Percentiles rank a stretch among this genome's conserved stretches.
Conservation (phyloP, 2,113 vertebrate species). For the Petromus typicus region DNA sequence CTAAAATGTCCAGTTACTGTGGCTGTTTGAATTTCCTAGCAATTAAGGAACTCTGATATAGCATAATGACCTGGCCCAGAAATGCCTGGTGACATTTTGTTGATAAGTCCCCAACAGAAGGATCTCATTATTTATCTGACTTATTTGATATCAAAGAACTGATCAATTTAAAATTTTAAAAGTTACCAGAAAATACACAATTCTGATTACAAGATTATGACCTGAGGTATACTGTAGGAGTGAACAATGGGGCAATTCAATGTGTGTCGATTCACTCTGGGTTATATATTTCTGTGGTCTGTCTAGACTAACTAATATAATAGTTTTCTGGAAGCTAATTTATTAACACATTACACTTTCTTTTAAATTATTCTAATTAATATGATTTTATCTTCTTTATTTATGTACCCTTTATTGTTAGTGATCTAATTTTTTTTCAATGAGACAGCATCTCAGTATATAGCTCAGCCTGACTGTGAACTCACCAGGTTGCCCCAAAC, state of each 20-base stretch:
- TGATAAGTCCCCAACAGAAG: background rate
- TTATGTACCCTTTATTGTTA: background rate
- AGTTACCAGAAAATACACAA: background rate
- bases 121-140: background rate
- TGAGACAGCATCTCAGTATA: background rate
- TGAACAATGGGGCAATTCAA: background rate
- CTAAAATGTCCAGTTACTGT: background rate
- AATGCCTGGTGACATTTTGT: background rate
- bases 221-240: background rate
- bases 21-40: background rate
- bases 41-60: background rate
- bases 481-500: background rate
- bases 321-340: background rate
- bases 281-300: background rate
- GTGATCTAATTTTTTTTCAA: background rate
- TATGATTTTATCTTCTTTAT: background rate
- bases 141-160: background rate
- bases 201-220: background rate
- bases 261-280: no score
- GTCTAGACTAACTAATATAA: background rate
- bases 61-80: background rate
- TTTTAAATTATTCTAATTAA: background rate
- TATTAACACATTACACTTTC: background rate
- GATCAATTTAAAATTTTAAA: background rate
- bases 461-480: background rate